phyloP scores from a whole-genome alignment of 1,140 invertebrate genomes.

The Rhizoglyphus robini region DNA sequence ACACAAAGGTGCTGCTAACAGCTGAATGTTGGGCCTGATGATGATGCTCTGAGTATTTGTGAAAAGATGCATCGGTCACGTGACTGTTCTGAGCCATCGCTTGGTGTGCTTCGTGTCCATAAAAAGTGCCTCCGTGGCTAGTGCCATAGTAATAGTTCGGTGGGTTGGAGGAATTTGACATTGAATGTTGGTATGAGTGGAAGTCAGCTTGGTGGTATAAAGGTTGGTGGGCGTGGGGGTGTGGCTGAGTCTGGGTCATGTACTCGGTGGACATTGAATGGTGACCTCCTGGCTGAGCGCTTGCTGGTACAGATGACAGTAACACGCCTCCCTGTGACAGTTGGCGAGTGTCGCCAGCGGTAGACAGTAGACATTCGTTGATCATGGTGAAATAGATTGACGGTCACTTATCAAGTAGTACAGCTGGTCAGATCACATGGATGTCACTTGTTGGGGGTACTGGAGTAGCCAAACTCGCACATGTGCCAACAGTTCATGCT shows the following conservation, averaged over 20 bases:
- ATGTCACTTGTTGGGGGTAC: too few relatives aligned
- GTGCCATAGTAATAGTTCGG: too few relatives aligned
- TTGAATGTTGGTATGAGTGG: too few relatives aligned
- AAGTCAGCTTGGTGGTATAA: neutral
- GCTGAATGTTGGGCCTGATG: neutral
- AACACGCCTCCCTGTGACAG: neutral
- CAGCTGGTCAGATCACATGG: too few relatives aligned
- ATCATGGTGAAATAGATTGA: constrained; percentile 2
- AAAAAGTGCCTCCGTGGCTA: too few relatives aligned
- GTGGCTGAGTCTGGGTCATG: neutral
- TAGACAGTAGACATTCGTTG: neutral
- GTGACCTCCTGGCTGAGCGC: neutral
- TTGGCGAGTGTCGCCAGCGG: neutral
- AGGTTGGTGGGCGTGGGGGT: neutral
- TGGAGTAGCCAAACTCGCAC: too few relatives aligned
- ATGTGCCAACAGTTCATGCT: too few relatives aligned
- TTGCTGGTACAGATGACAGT: neutral
- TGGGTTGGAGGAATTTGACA: too few relatives aligned
- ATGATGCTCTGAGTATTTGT: neutral
- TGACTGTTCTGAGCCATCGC: too few relatives aligned
- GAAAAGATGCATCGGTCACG: too few relatives aligned
- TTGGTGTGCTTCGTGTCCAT: too few relatives aligned
- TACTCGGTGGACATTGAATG: neutral
- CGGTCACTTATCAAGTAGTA: too few relatives aligned
- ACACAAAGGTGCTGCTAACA: neutral